Base-by-base conservation (phyloP, 2,888 invertebrate species). In the Bruchidius siliquastri region DNA sequence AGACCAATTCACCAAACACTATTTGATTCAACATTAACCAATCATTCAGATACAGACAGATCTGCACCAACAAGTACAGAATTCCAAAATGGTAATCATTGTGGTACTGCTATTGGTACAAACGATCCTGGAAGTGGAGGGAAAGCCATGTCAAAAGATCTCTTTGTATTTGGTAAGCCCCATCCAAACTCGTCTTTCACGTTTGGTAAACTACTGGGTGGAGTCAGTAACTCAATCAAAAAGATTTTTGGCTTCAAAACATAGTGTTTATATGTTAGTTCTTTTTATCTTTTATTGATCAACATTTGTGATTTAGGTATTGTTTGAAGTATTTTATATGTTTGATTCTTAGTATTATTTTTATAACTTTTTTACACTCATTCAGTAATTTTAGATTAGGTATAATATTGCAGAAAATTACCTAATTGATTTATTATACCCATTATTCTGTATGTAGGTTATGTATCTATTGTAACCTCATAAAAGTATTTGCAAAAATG, bases 151-250 rank as follows among this genome's bases (percentile, higher is more conserved):
- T 74, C 74, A 0, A 79, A 76, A 49, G 80, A 81, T n/a, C 67
- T 81, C 6, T 81, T 79, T 76, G 75, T 80, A 20, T 82, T 80
- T 74, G 82, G 82, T 22, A 76, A 72, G 74, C 76, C 78, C 18
- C 75, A 77, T 21, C 75, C 77, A 2, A 74, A 73, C 70, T 75
- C 76, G 68, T 73, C 75, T 67, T 79, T 77, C 70, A 81, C 75
- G 74, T 70, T 82, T 21, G 76, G 78, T 22, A 80, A 73, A 67
- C 74, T 82, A 72, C 79, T 82, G 72, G 78, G 77, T n/a, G 78
- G 77, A 21, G 74, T 82, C 22, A 78, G 80, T 26, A 74, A 76
- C n/a, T 78, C 78, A 20, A 75, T 83, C 32, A 81, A 79, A 74
- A 80, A 76, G 72, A 74, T 83, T 73, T 80, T 82, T 70, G 79